Percentiles rank a stretch among this genome's conserved stretches.
Conservation (phyloP, 2,113 vertebrate species). For the Meleagris gallopavo region DNA sequence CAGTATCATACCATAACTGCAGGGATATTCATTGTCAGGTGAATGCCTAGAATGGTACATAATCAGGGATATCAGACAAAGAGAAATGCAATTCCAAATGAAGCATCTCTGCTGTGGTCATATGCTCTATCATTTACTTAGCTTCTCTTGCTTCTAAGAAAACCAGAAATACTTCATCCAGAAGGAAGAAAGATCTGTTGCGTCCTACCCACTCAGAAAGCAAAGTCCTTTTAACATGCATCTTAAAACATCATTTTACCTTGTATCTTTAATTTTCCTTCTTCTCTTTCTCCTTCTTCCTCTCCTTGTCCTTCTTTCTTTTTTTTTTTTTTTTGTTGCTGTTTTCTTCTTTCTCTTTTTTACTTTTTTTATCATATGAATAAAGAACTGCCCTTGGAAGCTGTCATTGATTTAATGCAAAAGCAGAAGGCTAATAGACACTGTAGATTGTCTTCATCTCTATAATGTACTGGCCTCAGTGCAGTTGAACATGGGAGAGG, state of each 20-base stretch:
- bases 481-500: not conserved
- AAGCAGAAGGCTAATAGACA: not conserved
- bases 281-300: not conserved
- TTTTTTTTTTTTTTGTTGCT: not conserved
- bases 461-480: not conserved
- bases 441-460: not conserved
- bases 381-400: not conserved
- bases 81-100: not conserved
- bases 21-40: not conserved
- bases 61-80: not conserved
- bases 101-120: not conserved
- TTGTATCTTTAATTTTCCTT: not conserved
- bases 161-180: not conserved
- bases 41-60: not conserved
- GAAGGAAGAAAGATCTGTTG: not conserved
- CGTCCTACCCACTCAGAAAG: not conserved
- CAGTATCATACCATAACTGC: not conserved
- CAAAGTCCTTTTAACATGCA: not conserved
- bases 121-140: not conserved
- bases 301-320: not conserved
- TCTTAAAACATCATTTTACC: not conserved
- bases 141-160: not conserved
- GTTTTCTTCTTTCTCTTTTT: accelerated
- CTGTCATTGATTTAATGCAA: not conserved
- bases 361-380: not conserved